Base-by-base conservation (phyloP, 2,113 vertebrate species). In the Xyrauchen texanus region DNA sequence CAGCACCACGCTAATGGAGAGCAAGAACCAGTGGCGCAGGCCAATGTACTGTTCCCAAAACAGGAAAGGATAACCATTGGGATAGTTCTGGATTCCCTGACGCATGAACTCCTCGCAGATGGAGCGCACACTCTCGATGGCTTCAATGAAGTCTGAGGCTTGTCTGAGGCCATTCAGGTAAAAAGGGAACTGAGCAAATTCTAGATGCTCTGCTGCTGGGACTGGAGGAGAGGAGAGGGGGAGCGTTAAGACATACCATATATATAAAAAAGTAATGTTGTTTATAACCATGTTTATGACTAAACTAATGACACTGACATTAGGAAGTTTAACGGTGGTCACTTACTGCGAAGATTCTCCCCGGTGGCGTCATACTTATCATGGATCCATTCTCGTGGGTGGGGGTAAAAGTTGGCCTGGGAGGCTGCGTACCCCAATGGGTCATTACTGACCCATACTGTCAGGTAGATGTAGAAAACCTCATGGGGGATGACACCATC, bases 21-120 rank as follows among this genome's bases (percentile, higher is more conserved):
- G 93, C 75, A 99, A 93, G 0, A 99, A 95, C 98, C 98, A 99
- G 92, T 99, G 98, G 83, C 98, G 96, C 78, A 99, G 95, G 63
- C 95, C 94, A 74, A 99, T 94, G 70, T 99, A 99, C 90, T 99
- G 98, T 86, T 99, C 98, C 98, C 97, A 99, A 90, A 99, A 99
- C 7, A 98, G 95, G 87, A 99, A 99, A 0, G 98, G 98, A 90
- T 99, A 99, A 83, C 98, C 98, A 0, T 98, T 99, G 66, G 97
- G 98, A 90, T 99, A 99, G 89, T 94, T 98, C 78, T 96, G 86
- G 4, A 99, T 89, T 66, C 96, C 96, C 83, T 98, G 94, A 46
- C 90, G 92, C 13, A 90, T 96, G 89, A 95, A 99, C 91, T 98
- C 98, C 81, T 86, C 93, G 88, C 97, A 99, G 88, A 99, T 96